phyloP scores from a whole-genome alignment of 2,797 vertebrate species.

The Onychomys arenicola region DNA sequence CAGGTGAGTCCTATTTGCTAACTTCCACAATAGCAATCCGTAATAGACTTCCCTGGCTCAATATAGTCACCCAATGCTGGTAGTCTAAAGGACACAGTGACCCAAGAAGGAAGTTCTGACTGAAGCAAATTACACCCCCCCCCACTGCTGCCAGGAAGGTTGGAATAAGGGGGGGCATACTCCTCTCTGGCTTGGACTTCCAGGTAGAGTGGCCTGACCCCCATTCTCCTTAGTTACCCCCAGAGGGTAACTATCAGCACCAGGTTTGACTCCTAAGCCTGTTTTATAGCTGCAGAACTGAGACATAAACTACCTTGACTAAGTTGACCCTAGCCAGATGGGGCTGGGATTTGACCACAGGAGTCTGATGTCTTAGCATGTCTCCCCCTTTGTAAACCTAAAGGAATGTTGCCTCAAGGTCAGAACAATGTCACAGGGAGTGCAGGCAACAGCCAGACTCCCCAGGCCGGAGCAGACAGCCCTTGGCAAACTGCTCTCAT shows the following conservation, averaged over 20 bases:
- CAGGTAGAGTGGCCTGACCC: not conserved
- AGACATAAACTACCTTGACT: not conserved
- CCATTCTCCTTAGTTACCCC: not conserved
- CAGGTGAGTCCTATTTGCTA: not conserved
- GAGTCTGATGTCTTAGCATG: not conserved
- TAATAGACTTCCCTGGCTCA: not conserved
- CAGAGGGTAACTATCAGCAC: not conserved
- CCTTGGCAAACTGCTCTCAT: not conserved
- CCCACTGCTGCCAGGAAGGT: not conserved
- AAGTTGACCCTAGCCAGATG: not conserved
- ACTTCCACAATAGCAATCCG: not conserved
- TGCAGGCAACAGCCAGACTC: not conserved
- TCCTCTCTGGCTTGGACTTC: not conserved
- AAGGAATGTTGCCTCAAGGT: not conserved
- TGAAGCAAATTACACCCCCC: not conserved
- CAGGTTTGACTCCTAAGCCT: not conserved
- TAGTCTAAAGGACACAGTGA: not conserved
- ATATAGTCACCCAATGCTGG: not conserved
- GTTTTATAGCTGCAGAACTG: not conserved
- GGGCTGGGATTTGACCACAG: not conserved
- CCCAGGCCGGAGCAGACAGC: not conserved
- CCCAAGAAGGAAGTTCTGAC: not conserved
- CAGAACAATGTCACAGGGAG: not conserved
- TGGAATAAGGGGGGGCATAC: not conserved
- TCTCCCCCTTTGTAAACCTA: fast-evolving